Conservation (phyloP, 2,888 invertebrate genomes). For the Oligia fasciuncula region DNA sequence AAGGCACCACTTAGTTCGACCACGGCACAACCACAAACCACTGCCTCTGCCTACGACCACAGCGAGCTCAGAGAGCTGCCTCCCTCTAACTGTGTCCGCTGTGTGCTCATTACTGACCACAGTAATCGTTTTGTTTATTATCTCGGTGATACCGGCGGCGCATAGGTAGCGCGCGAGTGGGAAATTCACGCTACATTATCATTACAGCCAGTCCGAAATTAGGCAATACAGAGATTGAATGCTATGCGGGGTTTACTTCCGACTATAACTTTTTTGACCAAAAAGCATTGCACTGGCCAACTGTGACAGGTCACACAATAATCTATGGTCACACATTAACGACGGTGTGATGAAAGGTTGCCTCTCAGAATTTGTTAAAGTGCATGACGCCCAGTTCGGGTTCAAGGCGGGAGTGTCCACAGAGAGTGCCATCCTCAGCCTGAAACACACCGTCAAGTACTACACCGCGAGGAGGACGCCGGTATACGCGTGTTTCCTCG, state of each 20-base stretch:
- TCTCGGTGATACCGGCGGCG: neutral
- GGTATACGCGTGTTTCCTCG: too few relatives aligned
- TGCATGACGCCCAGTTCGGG: too few relatives aligned
- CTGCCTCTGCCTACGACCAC: conserved; percentile 12
- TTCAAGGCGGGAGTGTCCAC: too few relatives aligned
- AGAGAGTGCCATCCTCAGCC: too few relatives aligned
- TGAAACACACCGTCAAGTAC: too few relatives aligned
- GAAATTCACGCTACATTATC: neutral
- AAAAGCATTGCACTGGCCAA: neutral
- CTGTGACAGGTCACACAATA: neutral
- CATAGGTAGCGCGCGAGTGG: too few relatives aligned
- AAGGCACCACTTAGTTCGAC: conserved; percentile 1
- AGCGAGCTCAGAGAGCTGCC: neutral
- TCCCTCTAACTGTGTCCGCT: conserved; percentile 1
- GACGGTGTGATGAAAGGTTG: too few relatives aligned
- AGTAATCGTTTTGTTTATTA: conserved; percentile 7
- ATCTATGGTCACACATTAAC: neutral
- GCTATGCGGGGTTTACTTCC: neutral
- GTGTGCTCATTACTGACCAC: neutral
- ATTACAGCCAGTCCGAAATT: neutral
- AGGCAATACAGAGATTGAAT: neutral
- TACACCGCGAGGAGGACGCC: too few relatives aligned
- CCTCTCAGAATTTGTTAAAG: too few relatives aligned
- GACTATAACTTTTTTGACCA: neutral
- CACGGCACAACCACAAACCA: conserved; percentile 30